These are phyloP conservation scores for Gallinago nigripennis DNA, from an alignment of 2,797 vertebrate genomes.

Conservation along the genomic window DNA sequence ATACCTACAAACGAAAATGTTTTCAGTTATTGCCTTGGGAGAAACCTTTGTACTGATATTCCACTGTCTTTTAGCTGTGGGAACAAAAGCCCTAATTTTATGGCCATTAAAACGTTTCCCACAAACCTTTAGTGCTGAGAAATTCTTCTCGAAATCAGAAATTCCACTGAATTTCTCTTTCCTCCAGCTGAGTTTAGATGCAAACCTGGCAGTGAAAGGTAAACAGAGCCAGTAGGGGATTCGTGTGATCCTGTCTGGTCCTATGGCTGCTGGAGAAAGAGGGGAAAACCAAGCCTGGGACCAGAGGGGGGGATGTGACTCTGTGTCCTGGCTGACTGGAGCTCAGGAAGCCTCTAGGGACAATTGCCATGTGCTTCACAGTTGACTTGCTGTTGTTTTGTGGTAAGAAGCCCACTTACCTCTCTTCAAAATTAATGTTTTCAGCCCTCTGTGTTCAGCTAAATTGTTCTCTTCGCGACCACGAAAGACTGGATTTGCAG, in stretches of 20 bases:
- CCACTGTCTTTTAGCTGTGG: neutral
- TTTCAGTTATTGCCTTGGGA: neutral
- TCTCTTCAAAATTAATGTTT: neutral
- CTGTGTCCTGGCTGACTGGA: neutral
- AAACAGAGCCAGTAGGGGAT: neutral
- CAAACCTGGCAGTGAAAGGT: neutral
- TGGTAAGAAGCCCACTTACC: neutral
- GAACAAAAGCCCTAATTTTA: neutral
- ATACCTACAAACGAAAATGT: neutral
- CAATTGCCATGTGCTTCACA: neutral
- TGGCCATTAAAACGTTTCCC: neutral
- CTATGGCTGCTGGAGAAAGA: neutral
- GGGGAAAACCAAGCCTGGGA: neutral
- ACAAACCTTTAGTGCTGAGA: neutral
- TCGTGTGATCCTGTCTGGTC: neutral
- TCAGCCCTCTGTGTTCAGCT: neutral
- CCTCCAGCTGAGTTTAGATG: neutral
- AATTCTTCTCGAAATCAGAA: neutral
- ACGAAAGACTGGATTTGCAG: neutral
- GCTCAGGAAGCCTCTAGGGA: neutral
- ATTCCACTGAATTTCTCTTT: neutral
- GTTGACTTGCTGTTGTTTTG: neutral
- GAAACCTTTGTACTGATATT: neutral
- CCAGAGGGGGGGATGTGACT: neutral
- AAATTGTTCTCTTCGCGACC: neutral